These are phyloP conservation scores for Poicephalus meyeri DNA, from an alignment of 2,113 vertebrate genomes.

Conservation along the genomic window DNA sequence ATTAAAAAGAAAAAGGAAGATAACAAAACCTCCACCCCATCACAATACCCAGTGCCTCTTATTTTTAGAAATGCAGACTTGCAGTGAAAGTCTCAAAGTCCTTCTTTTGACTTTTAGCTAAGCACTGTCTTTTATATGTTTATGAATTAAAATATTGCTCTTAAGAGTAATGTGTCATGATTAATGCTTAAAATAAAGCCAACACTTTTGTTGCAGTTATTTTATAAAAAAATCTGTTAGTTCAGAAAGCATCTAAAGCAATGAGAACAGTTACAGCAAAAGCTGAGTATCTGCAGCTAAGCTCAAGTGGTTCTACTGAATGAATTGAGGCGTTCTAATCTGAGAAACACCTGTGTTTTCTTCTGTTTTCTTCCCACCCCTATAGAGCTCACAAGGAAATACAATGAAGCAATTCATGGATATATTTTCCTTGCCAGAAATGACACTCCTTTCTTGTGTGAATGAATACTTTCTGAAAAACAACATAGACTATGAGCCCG, in stretches of 20 bases:
- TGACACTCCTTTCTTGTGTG: slow-evolving; percentile 94
- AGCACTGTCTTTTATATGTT: neutral
- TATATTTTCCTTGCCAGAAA: slow-evolving; percentile 98
- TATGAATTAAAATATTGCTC: neutral
- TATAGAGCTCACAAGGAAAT: slow-evolving; percentile 92
- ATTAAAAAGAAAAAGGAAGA: neutral
- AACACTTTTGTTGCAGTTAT: neutral
- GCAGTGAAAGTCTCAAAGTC: neutral
- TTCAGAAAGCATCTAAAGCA: neutral
- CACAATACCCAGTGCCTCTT: neutral
- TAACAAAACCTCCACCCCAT: neutral
- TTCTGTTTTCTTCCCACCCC: neutral
- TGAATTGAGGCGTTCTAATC: neutral
- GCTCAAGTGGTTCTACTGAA: neutral
- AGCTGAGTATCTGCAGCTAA: neutral
- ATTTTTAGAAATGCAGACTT: neutral
- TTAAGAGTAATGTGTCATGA: neutral
- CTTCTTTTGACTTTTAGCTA: neutral
- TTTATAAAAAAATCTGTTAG: neutral
- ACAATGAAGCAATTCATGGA: slow-evolving; percentile 99
- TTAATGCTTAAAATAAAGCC: neutral
- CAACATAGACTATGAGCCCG: slow-evolving; percentile 97
- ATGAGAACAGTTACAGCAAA: neutral
- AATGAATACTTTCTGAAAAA: slow-evolving; percentile 96
- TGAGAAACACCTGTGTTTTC: neutral